Evolutionary conservation across 2,797 vertebrate genomes (phyloP).

Genomic region (Gypaetus barbatus): DNA sequence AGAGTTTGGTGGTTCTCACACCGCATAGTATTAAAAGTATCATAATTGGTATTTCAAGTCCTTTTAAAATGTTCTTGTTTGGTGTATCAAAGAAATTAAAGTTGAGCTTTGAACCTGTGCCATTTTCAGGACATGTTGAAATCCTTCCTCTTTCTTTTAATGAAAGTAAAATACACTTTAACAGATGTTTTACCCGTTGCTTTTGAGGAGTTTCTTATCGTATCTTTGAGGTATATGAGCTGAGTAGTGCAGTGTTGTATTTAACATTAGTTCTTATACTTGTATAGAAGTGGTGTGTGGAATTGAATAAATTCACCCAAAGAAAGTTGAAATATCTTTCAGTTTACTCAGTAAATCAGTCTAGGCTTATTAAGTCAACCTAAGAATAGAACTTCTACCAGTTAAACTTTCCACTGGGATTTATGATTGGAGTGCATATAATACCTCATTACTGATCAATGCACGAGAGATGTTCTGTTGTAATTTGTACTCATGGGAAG

Average conservation of each 20-base stretch:
- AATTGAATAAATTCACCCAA: not conserved
- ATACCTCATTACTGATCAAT: slow-evolving; percentile 56
- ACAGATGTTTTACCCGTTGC: not conserved
- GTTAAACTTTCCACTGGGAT: slow-evolving; percentile 37
- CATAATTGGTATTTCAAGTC: not conserved
- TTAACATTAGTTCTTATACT: not conserved
- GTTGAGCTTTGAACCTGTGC: not conserved
- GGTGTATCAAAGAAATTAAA: not conserved
- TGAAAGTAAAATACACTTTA: not conserved
- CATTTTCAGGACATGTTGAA: not conserved
- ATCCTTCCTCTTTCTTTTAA: not conserved
- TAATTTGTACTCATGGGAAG: slow-evolving; percentile 32
- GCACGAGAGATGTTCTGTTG: not conserved
- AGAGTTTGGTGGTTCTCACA: not conserved
- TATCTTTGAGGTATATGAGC: not conserved
- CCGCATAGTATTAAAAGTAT: not conserved
- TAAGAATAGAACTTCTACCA: slow-evolving; percentile 27
- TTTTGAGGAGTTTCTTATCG: not conserved
- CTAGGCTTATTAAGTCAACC: slow-evolving; percentile 5
- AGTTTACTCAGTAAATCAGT: not conserved
- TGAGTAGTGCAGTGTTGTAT: not conserved
- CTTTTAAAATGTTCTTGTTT: not conserved
- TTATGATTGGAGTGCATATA: slow-evolving; percentile 40
- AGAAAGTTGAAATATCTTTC: slow-evolving; percentile 6
- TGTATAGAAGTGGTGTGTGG: not conserved